Evolutionary conservation across 2,113 vertebrate species (phyloP).

Genomic region (Erinaceus europaeus): DNA sequence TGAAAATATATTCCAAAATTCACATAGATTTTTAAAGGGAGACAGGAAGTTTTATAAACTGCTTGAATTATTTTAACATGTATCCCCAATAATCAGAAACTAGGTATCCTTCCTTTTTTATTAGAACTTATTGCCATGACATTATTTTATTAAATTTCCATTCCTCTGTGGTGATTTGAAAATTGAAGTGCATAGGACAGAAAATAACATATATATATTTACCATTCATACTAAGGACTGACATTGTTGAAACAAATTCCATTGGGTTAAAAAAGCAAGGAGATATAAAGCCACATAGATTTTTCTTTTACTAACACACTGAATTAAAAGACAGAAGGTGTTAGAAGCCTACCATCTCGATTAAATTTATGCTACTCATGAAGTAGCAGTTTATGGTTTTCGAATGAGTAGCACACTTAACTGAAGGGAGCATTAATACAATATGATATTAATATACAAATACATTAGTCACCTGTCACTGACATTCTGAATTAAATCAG

Average conservation of each 20-base stretch:
- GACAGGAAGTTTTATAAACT: not conserved
- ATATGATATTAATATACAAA: conserved; percentile 87
- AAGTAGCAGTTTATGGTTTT: conserved; percentile 84
- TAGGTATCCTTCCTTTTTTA: not conserved
- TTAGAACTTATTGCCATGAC: not conserved
- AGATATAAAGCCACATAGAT: conserved; percentile 67
- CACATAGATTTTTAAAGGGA: not conserved
- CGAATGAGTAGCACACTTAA: conserved; percentile 83
- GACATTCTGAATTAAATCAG: conserved; percentile 87
- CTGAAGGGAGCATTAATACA: conserved; percentile 84
- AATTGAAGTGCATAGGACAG: conserved; percentile 4
- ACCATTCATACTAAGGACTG: not conserved
- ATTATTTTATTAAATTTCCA: not conserved
- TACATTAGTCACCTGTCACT: conserved; percentile 85
- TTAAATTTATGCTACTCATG: conserved; percentile 81
- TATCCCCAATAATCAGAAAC: not conserved
- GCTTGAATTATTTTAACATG: not conserved
- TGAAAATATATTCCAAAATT: conserved; percentile 11
- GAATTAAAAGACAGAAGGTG: conserved; percentile 76
- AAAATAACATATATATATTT: conserved; percentile 47
- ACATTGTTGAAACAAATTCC: conserved; percentile 43
- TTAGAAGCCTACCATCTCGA: conserved; percentile 75
- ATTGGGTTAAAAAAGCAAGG: conserved; percentile 61
- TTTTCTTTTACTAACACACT: conserved; percentile 65
- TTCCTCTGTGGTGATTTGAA: not conserved